Evolutionary conservation across 2,113 vertebrate genomes (phyloP).

Genomic region (Sardina pilchardus): DNA sequence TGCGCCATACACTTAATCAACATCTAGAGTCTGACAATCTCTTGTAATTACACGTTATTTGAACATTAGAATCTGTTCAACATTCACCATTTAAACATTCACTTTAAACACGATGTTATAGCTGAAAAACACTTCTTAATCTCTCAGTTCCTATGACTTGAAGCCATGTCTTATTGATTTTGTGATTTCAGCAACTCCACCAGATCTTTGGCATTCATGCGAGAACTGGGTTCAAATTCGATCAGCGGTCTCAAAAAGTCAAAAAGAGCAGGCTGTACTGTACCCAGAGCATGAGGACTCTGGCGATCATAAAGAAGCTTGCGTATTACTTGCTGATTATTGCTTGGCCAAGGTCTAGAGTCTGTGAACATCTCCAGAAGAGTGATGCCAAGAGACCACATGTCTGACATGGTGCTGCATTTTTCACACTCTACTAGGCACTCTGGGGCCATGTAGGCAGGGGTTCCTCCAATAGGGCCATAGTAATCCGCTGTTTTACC

Average conservation of each 20-base stretch:
- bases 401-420: neutral
- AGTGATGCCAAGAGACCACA: constrained; percentile 8
- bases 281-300: neutral
- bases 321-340: neutral
- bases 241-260: neutral
- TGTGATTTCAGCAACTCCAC: neutral
- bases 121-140: no score
- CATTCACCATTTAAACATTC: no score
- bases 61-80: no score
- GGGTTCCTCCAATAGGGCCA: neutral
- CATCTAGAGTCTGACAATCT: no score
- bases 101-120: no score
- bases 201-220: neutral
- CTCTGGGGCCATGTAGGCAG: neutral
- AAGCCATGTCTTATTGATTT: neutral
- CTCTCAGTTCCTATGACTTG: neutral
- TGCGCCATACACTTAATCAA: no score
- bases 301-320: neutral
- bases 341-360: neutral
- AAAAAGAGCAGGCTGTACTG: neutral
- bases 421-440: neutral
- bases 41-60: no score
- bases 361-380: neutral
- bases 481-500: neutral
- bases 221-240: neutral